A percentile compares a stretch with the other conserved stretches of the same genome.
These are phyloP conservation scores for Orussus abietinus DNA, from an alignment of 1,140 invertebrate species.

Conservation along the genomic window DNA sequence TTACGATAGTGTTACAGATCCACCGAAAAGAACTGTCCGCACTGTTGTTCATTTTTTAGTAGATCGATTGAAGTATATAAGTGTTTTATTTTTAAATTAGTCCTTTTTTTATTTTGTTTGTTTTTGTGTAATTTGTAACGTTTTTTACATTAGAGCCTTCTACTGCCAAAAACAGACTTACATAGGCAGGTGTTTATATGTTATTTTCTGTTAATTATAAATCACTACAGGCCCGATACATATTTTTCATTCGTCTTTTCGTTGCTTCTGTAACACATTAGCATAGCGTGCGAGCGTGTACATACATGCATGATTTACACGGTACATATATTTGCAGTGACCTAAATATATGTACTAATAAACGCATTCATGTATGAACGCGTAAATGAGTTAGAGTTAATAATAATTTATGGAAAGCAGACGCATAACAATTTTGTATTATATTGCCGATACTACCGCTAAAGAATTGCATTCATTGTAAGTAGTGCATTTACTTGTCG, in stretches of 20 bases:
- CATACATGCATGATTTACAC: conserved; percentile 1
- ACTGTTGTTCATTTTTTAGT: not conserved
- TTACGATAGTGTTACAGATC: not conserved
- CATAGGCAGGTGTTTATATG: too few relatives aligned
- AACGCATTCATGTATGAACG: conserved; percentile 16
- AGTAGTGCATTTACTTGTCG: conserved; percentile 34
- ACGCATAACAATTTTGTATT: conserved; percentile 13
- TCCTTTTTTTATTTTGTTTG: conserved; percentile 1
- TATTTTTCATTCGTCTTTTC: too few relatives aligned
- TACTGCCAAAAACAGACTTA: too few relatives aligned
- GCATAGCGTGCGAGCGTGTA: too few relatives aligned
- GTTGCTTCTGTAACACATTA: too few relatives aligned
- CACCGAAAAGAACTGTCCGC: not conserved
- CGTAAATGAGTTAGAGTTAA: conserved; percentile 18
- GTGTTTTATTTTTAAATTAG: not conserved
- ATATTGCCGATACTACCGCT: conserved; percentile 19
- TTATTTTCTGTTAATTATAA: too few relatives aligned
- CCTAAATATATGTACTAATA: not conserved
- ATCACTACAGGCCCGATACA: too few relatives aligned
- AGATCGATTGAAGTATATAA: not conserved
- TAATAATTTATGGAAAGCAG: conserved; percentile 8
- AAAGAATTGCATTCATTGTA: conserved; percentile 32
- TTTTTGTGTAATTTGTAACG: not conserved
- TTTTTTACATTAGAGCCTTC: too few relatives aligned
- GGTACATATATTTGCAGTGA: not conserved